A percentile compares a stretch with the other conserved stretches of the same genome.
Evolutionary conservation across 2,113 vertebrate genomes (phyloP).

Genomic region (Lepidothrix coronata): DNA sequence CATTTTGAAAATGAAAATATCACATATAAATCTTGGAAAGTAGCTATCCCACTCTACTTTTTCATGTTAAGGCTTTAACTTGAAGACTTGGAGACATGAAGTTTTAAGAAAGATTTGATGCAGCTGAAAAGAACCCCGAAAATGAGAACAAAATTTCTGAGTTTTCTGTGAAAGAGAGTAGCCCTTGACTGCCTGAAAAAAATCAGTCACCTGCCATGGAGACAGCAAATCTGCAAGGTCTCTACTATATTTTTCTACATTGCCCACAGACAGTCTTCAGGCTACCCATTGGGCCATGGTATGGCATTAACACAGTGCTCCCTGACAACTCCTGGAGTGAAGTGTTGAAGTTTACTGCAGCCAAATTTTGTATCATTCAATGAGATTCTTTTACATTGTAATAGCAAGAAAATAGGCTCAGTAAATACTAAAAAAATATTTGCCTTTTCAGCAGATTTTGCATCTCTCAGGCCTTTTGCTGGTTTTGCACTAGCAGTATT

Average conservation of each 20-base stretch:
- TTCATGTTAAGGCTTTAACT: not conserved
- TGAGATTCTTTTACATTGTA: not conserved
- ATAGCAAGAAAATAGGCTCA: not conserved
- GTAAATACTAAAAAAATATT: not conserved
- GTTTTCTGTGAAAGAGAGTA: not conserved
- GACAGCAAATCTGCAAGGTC: not conserved
- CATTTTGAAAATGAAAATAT: not conserved
- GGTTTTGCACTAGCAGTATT: not conserved
- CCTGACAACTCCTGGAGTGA: not conserved
- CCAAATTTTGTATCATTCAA: not conserved
- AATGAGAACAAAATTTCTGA: not conserved
- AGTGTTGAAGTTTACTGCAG: not conserved
- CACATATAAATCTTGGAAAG: not conserved
- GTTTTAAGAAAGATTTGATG: not conserved
- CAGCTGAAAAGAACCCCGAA: not conserved
- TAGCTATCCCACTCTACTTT: not conserved
- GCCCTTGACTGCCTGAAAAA: not conserved
- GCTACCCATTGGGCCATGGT: no score
- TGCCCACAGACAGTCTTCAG: not conserved
- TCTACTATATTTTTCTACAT: not conserved
- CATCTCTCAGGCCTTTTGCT: not conserved
- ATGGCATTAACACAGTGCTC: not conserved
- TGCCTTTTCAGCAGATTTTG: not conserved
- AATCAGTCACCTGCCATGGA: not conserved
- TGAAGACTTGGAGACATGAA: not conserved